A percentile compares a stretch with the other conserved stretches of the same genome.
Evolutionary conservation across 2,113 vertebrate species (phyloP).

Genomic region (Tinamus guttatus): DNA sequence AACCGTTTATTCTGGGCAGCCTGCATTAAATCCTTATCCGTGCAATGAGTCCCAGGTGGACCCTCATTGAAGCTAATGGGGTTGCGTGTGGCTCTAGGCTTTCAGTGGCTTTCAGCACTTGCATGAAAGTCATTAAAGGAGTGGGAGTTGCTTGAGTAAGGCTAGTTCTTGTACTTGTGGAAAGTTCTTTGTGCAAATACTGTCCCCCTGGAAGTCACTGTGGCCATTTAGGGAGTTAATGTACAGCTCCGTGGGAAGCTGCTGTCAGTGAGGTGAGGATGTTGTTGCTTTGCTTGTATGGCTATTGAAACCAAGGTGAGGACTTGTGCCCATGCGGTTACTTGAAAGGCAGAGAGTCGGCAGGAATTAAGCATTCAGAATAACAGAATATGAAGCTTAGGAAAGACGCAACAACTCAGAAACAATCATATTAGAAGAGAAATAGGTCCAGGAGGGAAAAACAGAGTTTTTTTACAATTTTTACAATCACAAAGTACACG

Average conservation of each 20-base stretch:
- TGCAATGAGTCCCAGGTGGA: slow-evolving; percentile 27
- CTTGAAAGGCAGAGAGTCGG: background rate
- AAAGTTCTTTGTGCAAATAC: background rate
- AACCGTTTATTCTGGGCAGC: slow-evolving; percentile 26
- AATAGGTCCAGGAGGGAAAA: background rate
- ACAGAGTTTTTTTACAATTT: accelerated
- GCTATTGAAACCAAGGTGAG: background rate
- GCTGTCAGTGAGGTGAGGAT: background rate
- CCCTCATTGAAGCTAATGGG: background rate
- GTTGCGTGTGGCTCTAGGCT: background rate
- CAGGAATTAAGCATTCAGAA: background rate
- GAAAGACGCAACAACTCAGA: background rate
- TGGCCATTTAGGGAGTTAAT: background rate
- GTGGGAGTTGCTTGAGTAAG: background rate
- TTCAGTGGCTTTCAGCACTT: background rate
- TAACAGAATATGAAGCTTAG: background rate
- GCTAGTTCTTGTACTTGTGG: background rate
- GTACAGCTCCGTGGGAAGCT: background rate
- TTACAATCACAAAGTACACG: too few species aligned
- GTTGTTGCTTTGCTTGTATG: background rate
- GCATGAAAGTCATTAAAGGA: slow-evolving; percentile 14
- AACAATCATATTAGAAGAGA: background rate
- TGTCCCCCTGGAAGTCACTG: background rate
- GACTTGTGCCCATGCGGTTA: background rate
- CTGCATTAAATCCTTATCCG: slow-evolving; percentile 28